These are phyloP conservation scores for Xiphophorus couchianus DNA, from an alignment of 2,113 vertebrate genomes.

Conservation along the genomic window DNA sequence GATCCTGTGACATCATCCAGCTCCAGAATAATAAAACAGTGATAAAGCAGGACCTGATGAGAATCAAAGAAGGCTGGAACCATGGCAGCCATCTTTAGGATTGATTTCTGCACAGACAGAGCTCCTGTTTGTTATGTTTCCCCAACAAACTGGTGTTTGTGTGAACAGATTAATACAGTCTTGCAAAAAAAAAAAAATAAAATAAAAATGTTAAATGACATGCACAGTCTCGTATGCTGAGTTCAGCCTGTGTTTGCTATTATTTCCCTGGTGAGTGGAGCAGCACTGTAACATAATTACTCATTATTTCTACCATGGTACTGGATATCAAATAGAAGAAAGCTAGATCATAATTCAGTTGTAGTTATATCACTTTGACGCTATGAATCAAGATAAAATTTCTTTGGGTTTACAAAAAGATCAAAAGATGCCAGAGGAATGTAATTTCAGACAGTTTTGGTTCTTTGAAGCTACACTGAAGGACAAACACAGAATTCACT, in stretches of 20 bases:
- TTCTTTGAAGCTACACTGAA: background rate
- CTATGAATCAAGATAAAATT: background rate
- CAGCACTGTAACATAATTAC: background rate
- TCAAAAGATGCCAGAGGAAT: background rate
- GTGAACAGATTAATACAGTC: background rate
- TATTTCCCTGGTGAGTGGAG: background rate
- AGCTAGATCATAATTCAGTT: background rate
- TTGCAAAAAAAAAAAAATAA: background rate
- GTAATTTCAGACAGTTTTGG: background rate
- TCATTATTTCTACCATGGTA: background rate
- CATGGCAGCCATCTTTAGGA: too few relatives aligned
- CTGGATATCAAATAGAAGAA: background rate
- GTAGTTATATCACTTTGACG: background rate
- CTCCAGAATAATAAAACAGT: constrained; percentile 55
- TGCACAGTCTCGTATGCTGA: background rate
- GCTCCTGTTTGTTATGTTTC: background rate
- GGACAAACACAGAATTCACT: background rate
- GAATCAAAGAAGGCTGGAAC: constrained; percentile 17
- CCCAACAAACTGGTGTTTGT: background rate
- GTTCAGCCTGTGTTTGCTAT: background rate
- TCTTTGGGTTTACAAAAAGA: background rate
- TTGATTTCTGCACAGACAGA: too few relatives aligned
- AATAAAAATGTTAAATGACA: background rate
- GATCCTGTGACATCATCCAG: constrained; percentile 48
- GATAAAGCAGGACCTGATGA: constrained; percentile 49